Conservation (phyloP, 37 sponge, comb jelly and placozoan species). For the Cliona cf. orientalis region DNA sequence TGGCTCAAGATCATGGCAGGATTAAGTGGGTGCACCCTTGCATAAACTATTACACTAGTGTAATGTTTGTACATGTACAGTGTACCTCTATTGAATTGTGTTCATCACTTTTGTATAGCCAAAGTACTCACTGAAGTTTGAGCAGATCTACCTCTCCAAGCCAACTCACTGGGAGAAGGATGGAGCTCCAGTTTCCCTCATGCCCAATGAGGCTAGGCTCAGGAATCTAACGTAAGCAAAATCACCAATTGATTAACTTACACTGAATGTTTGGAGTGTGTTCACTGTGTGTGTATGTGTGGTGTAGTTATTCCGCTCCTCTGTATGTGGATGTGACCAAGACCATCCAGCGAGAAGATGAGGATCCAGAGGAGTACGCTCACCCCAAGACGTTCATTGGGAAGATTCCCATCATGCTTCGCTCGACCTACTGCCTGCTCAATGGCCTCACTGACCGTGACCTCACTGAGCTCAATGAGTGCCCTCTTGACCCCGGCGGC, state of each 20-base stretch:
- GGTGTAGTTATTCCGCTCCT: slow-evolving; percentile 89
- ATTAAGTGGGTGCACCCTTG: background rate
- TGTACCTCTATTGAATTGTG: background rate
- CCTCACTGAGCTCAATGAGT: slow-evolving; percentile 98
- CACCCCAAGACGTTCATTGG: slow-evolving; percentile 95
- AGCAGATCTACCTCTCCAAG: slow-evolving; percentile 99
- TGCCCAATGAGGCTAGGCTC: slow-evolving; percentile 98
- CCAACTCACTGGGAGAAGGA: slow-evolving; percentile 99
- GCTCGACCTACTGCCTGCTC: slow-evolving; percentile 97
- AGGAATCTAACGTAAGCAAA: slow-evolving; percentile 95
- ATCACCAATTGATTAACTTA: background rate
- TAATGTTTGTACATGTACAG: background rate
- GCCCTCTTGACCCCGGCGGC: slow-evolving; percentile 99
- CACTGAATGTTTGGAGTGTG: background rate
- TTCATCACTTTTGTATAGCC: slow-evolving; percentile 49
- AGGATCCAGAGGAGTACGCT: slow-evolving; percentile 64
- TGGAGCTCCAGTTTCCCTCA: slow-evolving; percentile 90
- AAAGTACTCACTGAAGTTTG: slow-evolving; percentile 97
- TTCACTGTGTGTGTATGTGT: background rate
- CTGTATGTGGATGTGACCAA: slow-evolving; percentile 97
- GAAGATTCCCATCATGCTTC: slow-evolving; percentile 99
- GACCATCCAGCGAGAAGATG: slow-evolving; percentile 74
- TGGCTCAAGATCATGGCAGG: background rate
- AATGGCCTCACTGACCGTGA: slow-evolving; percentile 94
- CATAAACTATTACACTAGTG: background rate